Base-by-base conservation (phyloP, 2,113 vertebrate genomes). In the Talpa occidentalis region DNA sequence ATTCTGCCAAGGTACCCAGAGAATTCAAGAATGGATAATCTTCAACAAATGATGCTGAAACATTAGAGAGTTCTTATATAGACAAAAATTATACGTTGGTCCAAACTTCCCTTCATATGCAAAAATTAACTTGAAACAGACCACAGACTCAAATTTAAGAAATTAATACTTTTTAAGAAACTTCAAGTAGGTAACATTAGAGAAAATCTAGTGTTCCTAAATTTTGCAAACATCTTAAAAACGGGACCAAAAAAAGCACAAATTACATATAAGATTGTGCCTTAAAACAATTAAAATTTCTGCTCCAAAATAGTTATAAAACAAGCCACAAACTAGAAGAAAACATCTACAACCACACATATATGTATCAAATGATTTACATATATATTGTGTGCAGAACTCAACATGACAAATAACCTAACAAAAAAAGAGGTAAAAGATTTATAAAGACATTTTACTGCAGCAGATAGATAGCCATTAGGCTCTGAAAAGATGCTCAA, bases 91-190 rank as follows among this genome's bases (percentile, higher is more conserved):
- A 52, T 66, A 88, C 11, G 6, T 76, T 77, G 60, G 35, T 26
- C 7, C 12, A 49, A 5, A 77, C n/a, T 17, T 62, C 59, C 64
- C 24, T 40, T 7, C 19, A 85, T 72, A 47, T 35, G 12, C 49
- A 73, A 87, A 87, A 87, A 62, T 62, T 62, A 74, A 62, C 69
- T 62, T 87, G 52, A 87, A 87, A 47, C 47, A 22, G 42, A 69
- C 54, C 49, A 90, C 9, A 90, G 4, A 60, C 40, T 35, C 40
- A 81, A 79, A 59, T 60, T 90, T 60, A 80, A 69, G 37, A 69
- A n/a, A n/a, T n/a, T n/a, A n/a, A 30, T 79, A 44, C 69, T n/a
- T 60, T 67, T 15, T 42, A 72, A 22, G 11, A 37, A 47, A 72
- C 40, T 47, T 90, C 4, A 81, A 81, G 52, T 59, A 70, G 52